phyloP scores from a whole-genome alignment of 2,888 invertebrate genomes.

The Melipona beecheii region DNA sequence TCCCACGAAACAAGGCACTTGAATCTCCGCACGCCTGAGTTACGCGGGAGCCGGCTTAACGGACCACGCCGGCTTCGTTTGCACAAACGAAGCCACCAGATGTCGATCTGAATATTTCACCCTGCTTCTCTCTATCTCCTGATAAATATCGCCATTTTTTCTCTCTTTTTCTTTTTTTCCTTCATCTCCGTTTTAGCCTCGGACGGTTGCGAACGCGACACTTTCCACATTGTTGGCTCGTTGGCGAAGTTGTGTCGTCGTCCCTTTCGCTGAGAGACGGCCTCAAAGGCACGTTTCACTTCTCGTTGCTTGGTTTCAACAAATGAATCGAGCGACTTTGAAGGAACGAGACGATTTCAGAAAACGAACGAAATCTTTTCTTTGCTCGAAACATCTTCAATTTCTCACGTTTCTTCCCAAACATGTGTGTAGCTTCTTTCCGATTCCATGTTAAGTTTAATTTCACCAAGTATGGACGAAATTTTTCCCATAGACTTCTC shows the following conservation, averaged over 20 bases:
- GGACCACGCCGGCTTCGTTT: slow-evolving; percentile 77
- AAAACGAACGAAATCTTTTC: no score
- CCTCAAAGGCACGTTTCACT: no score
- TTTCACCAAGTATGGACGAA: background rate
- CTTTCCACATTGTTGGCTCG: background rate
- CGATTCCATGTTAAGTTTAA: no score
- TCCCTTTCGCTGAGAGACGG: background rate
- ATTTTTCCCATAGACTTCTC: background rate
- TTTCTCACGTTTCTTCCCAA: no score
- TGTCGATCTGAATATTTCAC: slow-evolving; percentile 82
- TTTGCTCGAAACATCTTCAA: no score
- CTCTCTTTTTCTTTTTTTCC: background rate
- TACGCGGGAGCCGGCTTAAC: slow-evolving; percentile 82
- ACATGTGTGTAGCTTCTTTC: no score
- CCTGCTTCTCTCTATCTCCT: slow-evolving; percentile 73
- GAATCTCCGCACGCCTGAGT: slow-evolving; percentile 82
- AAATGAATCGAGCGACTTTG: no score
- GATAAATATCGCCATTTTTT: slow-evolving; percentile 40
- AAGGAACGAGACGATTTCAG: no score
- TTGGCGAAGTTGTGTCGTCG: background rate
- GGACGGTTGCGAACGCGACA: background rate
- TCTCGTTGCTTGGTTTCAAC: no score
- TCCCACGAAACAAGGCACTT: slow-evolving; percentile 83
- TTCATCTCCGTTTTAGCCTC: background rate
- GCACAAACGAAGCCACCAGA: slow-evolving; percentile 81